Base-by-base conservation (phyloP, 2,888 invertebrate genomes). In the Emmelina monodactyla region DNA sequence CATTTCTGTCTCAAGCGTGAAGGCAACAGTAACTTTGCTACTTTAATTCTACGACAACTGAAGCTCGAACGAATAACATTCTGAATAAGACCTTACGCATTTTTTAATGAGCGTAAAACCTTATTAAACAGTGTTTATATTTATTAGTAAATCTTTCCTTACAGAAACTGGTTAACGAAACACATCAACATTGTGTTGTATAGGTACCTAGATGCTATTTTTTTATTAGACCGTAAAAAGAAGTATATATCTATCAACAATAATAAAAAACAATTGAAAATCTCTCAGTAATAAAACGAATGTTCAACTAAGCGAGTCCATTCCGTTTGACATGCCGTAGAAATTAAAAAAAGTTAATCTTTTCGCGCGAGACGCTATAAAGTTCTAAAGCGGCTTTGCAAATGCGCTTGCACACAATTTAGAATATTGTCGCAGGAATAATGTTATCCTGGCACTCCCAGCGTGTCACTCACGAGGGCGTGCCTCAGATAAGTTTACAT, bases 401-500 rank as follows among this genome's bases (percentile, higher is more conserved):
- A 72, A 72, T 70, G 66, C 62, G 58, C 53, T 66, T 19, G 19
- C n/a, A n/a, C n/a, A n/a, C n/a, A 19, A 19, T 6, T 19, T 19
- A 19, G 9, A 19, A 19, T 19, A 19, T 19, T 19, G 19, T 19
- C 19, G 19, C 5, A 19, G 19, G 72, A 71, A 73, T 73, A 78
- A 78, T 78, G 72, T 68, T 67, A 72, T 72, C 72, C 72, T 49
- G 75, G 67, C 76, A 58, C 73, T 67, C 75, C 78, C 72, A 69
- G 59, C 62, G 58, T 69, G 73, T 73, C 76, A 73, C 70, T 58
- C 55, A 62, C 61, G 68, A 69, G 76, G 76, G 76, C 70, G 78
- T 72, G 76, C 67, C 71, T 47, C 55, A 72, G 73, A 73, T 75
- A 71, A 71, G 69, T 76, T 73, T 71, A 76, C 72, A 73, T 76